phyloP scores from a whole-genome alignment of 2,797 vertebrate genomes.

The Sylvilagus floridanus region DNA sequence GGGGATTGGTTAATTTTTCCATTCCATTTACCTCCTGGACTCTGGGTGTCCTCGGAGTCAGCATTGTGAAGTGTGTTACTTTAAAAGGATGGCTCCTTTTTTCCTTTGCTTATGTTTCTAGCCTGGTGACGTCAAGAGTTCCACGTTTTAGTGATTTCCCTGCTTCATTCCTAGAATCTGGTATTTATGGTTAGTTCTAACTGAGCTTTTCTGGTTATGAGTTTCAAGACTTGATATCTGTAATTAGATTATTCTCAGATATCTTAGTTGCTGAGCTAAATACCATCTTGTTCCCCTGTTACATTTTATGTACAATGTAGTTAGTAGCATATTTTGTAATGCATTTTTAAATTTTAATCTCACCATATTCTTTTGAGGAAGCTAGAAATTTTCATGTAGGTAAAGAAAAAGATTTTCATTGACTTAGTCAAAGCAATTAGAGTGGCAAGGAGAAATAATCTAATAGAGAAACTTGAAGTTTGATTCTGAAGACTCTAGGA shows the following conservation, averaged over 20 bases:
- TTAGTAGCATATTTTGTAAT: neutral
- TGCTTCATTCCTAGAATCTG: neutral
- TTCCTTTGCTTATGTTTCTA: neutral
- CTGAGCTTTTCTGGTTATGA: neutral
- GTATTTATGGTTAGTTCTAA: neutral
- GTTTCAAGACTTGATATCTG: neutral
- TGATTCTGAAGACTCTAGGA: constrained; percentile 13
- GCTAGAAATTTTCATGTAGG: constrained; percentile 13
- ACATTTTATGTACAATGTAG: neutral
- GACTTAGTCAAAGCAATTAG: constrained; percentile 29
- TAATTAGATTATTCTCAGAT: neutral
- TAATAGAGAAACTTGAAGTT: constrained; percentile 20
- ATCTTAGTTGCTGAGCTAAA: neutral
- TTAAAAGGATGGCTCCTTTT: neutral
- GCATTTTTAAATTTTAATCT: neutral
- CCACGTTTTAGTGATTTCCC: neutral
- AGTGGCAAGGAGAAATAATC: neutral
- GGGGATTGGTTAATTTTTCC: neutral
- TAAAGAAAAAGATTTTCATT: constrained; percentile 8
- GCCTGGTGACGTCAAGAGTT: neutral
- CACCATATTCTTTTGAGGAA: neutral
- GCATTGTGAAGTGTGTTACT: neutral
- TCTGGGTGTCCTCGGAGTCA: neutral
- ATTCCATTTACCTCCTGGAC: neutral
- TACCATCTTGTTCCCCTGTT: neutral